Evolutionary conservation across 2,797 vertebrate species (phyloP).

Genomic region (Myotis pilosus): DNA sequence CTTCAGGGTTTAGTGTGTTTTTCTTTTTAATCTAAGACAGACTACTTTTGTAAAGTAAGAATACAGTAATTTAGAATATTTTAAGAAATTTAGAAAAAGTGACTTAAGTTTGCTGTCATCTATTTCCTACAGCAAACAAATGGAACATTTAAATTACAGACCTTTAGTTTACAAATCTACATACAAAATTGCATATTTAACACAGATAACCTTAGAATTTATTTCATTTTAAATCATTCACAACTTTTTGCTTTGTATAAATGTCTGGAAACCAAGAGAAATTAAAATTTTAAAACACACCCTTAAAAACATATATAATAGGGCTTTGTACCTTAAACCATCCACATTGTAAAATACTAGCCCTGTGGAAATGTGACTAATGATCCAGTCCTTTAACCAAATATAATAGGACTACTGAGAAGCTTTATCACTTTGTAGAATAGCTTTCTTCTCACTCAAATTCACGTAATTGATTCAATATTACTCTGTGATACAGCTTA

Average conservation of each 20-base stretch:
- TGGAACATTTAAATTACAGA: background rate
- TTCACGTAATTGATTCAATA: conserved; percentile 51
- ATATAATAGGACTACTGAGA: conserved; percentile 53
- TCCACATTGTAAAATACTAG: conserved; percentile 59
- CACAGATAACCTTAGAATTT: conserved; percentile 5
- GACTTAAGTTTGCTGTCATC: background rate
- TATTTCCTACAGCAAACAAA: conserved; percentile 43
- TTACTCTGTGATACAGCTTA: conserved; percentile 47
- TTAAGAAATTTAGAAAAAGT: conserved; percentile 34
- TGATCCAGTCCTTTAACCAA: conserved; percentile 62
- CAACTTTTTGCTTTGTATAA: conserved; percentile 39
- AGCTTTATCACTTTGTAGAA: conserved; percentile 61
- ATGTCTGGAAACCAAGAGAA: conserved; percentile 39
- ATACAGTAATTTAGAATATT: conserved; percentile 1
- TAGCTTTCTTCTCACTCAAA: conserved; percentile 66
- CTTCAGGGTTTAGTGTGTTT: background rate
- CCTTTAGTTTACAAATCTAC: conserved; percentile 24
- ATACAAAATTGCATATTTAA: conserved; percentile 1
- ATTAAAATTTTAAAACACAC: conserved; percentile 57
- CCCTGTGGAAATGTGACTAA: conserved; percentile 54
- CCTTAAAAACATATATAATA: conserved; percentile 46
- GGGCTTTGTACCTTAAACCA: conserved; percentile 58
- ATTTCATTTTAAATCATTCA: conserved; percentile 47
- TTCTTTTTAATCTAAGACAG: conserved; percentile 45
- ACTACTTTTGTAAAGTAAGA: conserved; percentile 24